Evolutionary conservation across 2,888 invertebrate genomes (phyloP), one percentile per base, ranked within the genome.

Genomic region (Conistra vaccinii): DNA sequence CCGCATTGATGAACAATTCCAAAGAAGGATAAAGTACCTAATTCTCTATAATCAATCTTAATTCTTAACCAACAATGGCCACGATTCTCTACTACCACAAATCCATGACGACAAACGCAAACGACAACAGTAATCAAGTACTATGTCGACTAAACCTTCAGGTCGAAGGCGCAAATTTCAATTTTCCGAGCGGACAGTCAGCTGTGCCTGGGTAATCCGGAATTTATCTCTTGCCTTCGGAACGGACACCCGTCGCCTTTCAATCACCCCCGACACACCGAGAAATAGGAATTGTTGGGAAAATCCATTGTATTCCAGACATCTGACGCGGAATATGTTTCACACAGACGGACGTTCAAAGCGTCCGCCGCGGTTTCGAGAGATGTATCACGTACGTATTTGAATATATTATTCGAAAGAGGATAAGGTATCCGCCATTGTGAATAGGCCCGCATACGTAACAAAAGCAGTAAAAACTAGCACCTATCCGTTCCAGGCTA

Each of bases 101-200:
- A 88, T 87, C 84, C 78, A 83, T 86, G 76, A 83, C 70, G 85
- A 78, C 81, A 86, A 35, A 80, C 83, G 80, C 81, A 75, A 82
- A 80, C 73, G 73, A 76, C 82, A 80, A 87, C 84, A 77, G 85
- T 89, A 90, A 92, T 91, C 89, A 89, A 91, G 81, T 85, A 39
- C 1, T 39, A 87, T 73, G 83, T 79, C 42, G 62, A 83, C 78
- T 75, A 80, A 78, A 81, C 73, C 61, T 62, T 35, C 69, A 85
- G 85, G 85, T 89, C 80, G 83, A 88, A 88, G 84, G 87, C 86
- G 87, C 87, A 91, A 92, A 92, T 93, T 93, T 91, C 92, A 93
- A 94, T 95, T 95, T 94, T 93, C 93, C 91, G 88, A 91, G 84
- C 90, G 92, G 90, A 90, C 91, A 91, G 90, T 91, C 93, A 93